Conservation (phyloP, 2,888 invertebrate genomes). For the Drosophila silvestris region DNA sequence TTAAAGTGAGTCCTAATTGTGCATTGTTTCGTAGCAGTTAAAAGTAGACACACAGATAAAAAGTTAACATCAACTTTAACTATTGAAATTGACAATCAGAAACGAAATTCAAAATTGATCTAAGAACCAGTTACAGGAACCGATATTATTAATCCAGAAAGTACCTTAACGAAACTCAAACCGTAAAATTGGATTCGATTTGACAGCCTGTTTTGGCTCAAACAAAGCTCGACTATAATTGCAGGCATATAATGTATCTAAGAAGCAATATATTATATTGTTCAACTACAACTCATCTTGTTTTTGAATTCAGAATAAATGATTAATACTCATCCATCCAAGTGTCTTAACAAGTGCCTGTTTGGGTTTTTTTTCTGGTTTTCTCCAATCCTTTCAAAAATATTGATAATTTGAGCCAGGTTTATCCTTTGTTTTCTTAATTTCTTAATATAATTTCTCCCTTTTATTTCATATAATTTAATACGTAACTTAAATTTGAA, state of each 20-base stretch:
- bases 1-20: background rate
- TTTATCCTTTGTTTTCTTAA: no score
- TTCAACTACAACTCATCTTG: no score
- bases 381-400: no score
- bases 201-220: background rate
- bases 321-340: no score
- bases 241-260: no score
- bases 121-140: background rate
- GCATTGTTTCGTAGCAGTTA: background rate
- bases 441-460: no score
- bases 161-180: background rate
- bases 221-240: background rate
- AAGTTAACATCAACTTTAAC: background rate
- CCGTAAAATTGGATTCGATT: background rate
- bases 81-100: background rate
- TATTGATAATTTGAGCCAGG: no score
- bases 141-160: background rate
- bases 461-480: no score
- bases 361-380: background rate
- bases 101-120: background rate
- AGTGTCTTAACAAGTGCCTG: no score
- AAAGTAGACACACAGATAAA: background rate
- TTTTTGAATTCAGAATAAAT: no score
- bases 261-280: no score
- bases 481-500: no score